phyloP scores from a whole-genome alignment of 2,113 vertebrate species.

The Chaenocephalus aceratus region DNA sequence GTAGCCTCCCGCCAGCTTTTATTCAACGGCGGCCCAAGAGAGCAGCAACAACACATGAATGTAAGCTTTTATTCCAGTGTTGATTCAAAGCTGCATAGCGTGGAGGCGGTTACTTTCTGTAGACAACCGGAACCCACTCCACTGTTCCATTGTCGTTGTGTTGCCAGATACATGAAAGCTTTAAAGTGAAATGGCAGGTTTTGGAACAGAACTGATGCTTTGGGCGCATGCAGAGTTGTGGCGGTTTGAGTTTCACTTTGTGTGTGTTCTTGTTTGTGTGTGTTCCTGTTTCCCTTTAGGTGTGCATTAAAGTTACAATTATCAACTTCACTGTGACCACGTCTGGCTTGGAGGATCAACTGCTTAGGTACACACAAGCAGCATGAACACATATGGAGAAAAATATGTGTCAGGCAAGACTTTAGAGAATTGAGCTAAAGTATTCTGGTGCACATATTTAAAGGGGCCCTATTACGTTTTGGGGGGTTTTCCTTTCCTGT shows the following conservation, averaged over 20 bases:
- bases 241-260: not conserved
- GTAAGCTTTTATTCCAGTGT: not conserved
- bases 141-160: not conserved
- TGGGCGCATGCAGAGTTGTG: not conserved
- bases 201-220: not conserved
- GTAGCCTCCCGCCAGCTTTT: constrained; percentile 11
- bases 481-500: too few relatives aligned
- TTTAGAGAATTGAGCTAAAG: too few relatives aligned
- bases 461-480: too few relatives aligned
- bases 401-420: not conserved
- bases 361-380: constrained; percentile 85
- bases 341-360: constrained; percentile 90
- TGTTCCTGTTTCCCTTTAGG: constrained; percentile 75
- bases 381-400: not conserved
- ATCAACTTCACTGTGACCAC: constrained; percentile 93
- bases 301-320: constrained; percentile 94
- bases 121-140: not conserved
- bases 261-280: not conserved
- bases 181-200: not conserved
- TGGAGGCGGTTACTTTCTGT: not conserved
- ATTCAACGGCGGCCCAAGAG: not conserved
- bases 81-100: not conserved
- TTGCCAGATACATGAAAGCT: not conserved
- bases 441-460: too few relatives aligned
- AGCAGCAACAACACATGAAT: not conserved